Evolutionary conservation across 2,888 invertebrate genomes (phyloP), one percentile per base, ranked within the genome.

Genomic region (Acanthacorydalis orientalis): DNA sequence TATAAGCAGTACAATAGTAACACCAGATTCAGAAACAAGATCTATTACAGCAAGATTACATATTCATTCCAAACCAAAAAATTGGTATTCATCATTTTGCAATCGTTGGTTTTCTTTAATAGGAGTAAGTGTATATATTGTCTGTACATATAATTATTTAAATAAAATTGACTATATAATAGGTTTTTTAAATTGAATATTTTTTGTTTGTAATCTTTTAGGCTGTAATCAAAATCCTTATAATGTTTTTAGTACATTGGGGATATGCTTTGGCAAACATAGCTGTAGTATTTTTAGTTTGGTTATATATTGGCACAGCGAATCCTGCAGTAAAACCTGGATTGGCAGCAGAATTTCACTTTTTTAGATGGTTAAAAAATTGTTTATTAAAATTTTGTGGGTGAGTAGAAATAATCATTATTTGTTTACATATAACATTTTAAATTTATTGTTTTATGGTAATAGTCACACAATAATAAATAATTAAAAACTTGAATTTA

Each of bases 311-410:
- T 53, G 92, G 93, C 40, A 85, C 88, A 46, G 89, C 90, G 7
- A 93, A 91, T 69, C 95, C 96, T 8, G 93, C 93, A 4, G 90
- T 92, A 7, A 92, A 90, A 60, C 93, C 93, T 1, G 95, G 95
- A 39, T 71, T 86, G 31, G 84, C 88, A 1, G 77, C 83, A 0
- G 87, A 89, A 61, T 89, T 89, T 60, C 77, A 78, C 54, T 80
- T 89, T 57, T 78, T 86, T 57, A 74, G 75, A 44, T 89, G 86
- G 88, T 61, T 87, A 16, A 85, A 79, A 62, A 77, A 74, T 55
- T 68, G 77, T 1, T 68, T 86, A 52, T 70, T 86, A 46, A 75
- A 80, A 54, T 75, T 83, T 55, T 79, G 84, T 60, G 87, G 88
- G 86, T 86, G 69, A 70, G 68, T 62, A 47, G 32, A 14, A 11